Evolutionary conservation across 1,140 invertebrate genomes (phyloP), one percentile per base, ranked within the genome.

Genomic region (Aphidius gifuensis): DNA sequence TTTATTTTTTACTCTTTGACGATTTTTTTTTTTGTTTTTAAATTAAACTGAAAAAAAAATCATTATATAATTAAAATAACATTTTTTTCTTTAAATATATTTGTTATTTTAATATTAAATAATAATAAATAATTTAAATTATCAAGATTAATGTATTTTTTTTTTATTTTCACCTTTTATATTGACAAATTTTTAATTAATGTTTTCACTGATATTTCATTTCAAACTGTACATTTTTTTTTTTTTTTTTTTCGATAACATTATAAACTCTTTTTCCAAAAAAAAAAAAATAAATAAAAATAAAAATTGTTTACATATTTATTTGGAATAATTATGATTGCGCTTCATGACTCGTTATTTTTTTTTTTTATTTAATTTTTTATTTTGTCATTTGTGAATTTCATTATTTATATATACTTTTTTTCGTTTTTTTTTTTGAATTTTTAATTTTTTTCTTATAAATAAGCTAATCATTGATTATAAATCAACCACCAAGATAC

Each of bases 201-300:
- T 23, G 23, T 23, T 1, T 23, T 23, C 23, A 23, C 23, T 23
- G 23, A 23, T 23, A 23, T 23, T 23, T 23, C 23, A 23, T 57
- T 49, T 61, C 6, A 16, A 60, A 72, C 69, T 70, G 57, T 71
- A 71, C 69, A 68, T 66, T 57, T 60, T 61, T n/a, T n/a, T n/a
- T n/a, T n/a, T n/a, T n/a, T n/a, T n/a, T n/a, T n/a, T n/a, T n/a
- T n/a, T n/a, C n/a, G 66, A 72, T 71, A 71, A 75, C 74, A 66
- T 74, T 65, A 58, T 70, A 71, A 76, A 63, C 72, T 63, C 61
- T n/a, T n/a, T n/a, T n/a, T 69, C 66, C 64, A 63, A 62, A 64
- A 50, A 60, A 23, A 23, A 23, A 23, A 23, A 23, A 23, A 23
- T 2, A 23, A n/a, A n/a, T n/a, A n/a, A n/a, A n/a, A n/a, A n/a